Evolutionary conservation across 2,797 vertebrate species (phyloP), one percentile per base, ranked within the genome.

Genomic region (Lerista edwardsae): DNA sequence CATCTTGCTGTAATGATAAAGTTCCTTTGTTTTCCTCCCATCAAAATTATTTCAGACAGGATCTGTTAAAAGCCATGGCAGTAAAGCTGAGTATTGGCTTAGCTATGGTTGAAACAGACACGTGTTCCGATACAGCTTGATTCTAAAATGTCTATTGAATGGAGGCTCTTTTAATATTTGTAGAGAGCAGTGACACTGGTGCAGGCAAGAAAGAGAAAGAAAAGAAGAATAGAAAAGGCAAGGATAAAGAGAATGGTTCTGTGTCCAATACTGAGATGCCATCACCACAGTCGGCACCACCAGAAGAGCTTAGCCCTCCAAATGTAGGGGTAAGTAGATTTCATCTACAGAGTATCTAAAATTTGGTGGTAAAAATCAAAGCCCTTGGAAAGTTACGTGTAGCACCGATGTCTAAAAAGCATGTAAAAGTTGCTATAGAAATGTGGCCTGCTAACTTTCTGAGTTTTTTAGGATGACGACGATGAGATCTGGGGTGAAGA

Each of bases 401-500:
- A 61, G 59, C 1, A 8, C 23, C 21, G 25, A 61, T 21, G 31
- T 6, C 2, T 19, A 23, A 27, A 29, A 1, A 17, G 31, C 57
- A 4, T 39, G 21, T 64, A 27, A 57, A 21, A 41, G 9, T 3
- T 36, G 2, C 9, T 51, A 0, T 25, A 15, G 79, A n/a, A 73
- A 73, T 65, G 25, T 36, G 25, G 80, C 0, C 14, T 55, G 1
- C 1, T 39, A 76, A 79, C 29, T 6, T 8, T 59, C 21, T 25
- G 83, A 84, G 79, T 6, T 0, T n/a, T 4, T 0, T 10, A 31
- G 78, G 92, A 96, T 85, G 96, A 99, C 11, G 98, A 99, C 0
- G 98, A 99, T 55, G 99, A 98, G 64, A 98, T 99, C 89, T 99
- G 99, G 99, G 98, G 98, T 3, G 99, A 99, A 93, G 99, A 99